These are phyloP conservation scores for Tarsius wallacei DNA, from an alignment of 2,797 vertebrate genomes.

Conservation along the genomic window DNA sequence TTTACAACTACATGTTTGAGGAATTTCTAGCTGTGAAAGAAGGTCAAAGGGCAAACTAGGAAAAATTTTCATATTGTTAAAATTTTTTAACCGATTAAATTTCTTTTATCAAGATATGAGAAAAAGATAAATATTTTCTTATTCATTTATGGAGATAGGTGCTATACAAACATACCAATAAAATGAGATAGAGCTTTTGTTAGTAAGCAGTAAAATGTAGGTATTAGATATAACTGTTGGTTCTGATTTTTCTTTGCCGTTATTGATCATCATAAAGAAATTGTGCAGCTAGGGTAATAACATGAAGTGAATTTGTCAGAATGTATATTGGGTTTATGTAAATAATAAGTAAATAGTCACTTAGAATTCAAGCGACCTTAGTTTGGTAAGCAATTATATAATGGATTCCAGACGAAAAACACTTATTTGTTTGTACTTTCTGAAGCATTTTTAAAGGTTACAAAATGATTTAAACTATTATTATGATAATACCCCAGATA, in stretches of 20 bases:
- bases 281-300: not conserved
- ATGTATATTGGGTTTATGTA: not conserved
- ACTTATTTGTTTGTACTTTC: conserved; percentile 51
- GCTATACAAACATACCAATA: not conserved
- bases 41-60: not conserved
- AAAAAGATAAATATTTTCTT: conserved; percentile 1
- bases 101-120: not conserved
- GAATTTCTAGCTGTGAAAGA: not conserved
- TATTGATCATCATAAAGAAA: conserved; percentile 12
- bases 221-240: not conserved
- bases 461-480: conserved; percentile 1
- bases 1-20: not conserved
- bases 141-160: not conserved
- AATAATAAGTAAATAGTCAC: conserved; percentile 44
- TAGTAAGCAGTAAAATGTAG: not conserved
- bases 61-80: too few species aligned
- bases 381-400: not conserved
- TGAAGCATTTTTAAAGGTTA: not conserved
- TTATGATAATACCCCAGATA: not conserved
- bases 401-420: not conserved
- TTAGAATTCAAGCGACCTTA: not conserved
- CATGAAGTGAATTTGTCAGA: conserved; percentile 53
- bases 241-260: not conserved
- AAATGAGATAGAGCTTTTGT: not conserved
- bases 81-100: not conserved